Base-by-base conservation (phyloP, 2,797 vertebrate genomes). In the Basileuterus tristriatus region DNA sequence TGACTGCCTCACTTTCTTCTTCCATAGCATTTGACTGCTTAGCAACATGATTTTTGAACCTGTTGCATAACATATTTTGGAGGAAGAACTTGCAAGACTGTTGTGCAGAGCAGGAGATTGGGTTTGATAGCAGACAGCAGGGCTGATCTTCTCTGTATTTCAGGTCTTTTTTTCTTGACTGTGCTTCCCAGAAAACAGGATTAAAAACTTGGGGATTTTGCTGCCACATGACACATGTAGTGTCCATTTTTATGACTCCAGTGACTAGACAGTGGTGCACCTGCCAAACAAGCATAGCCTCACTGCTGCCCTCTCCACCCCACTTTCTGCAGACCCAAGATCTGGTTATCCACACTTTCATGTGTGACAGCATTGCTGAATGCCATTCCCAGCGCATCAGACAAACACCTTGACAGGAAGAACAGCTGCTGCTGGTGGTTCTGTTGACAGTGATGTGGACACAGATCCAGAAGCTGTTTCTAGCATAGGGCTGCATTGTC, bases 41-140 rank as follows among this genome's bases (percentile, higher is more conserved):
- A 39, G 36, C 36, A 93, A 32, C 16, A 7, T 3, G 13, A 26
- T 68, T 64, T 15, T 5, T 91, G 34, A n/a, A 68, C 18, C 26
- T 70, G 30, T 52, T 87, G 18, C 0, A 0, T 71, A n/a, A 37
- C 9, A 47, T 0, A 1, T 17, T 43, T 44, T 90, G 58, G n/a
- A 65, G n/a, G 27, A 90, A 80, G 46, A 82, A 63, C 8, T 22
- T 77, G 10, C 13, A 88, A 64, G 44, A 85, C 72, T 11, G 7
- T 29, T 46, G 37, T 14, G 24, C 5, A 39, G 67, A 79, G 20
- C 39, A 78, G 15, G 27, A 59, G 43, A 69, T 39, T 22, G n/a
- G 2, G 15, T 76, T 81, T 70, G 32, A 43, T 0, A 75, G 65
- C n/a, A 80, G 68, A 22, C 30, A 68, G 34, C 19, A 70, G 17